phyloP scores from a whole-genome alignment of 2,797 vertebrate species.

The Acropternis orthonyx region DNA sequence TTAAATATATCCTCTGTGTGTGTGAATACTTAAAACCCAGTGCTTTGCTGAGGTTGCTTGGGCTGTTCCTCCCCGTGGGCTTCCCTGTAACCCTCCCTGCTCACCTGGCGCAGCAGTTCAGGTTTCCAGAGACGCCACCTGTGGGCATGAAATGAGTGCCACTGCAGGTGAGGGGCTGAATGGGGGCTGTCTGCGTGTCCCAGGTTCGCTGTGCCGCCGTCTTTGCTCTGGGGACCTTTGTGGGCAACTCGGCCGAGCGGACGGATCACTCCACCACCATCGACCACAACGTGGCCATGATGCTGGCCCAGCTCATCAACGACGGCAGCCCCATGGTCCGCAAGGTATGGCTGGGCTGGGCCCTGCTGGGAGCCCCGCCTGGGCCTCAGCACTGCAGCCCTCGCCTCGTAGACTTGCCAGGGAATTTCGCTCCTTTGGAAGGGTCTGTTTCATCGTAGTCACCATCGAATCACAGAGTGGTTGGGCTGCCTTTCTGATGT shows the following conservation, averaged over 20 bases:
- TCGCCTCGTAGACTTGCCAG: background rate
- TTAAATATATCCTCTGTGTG: background rate
- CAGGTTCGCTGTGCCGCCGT: slow-evolving; percentile 95
- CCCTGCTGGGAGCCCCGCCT: background rate
- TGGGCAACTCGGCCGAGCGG: slow-evolving; percentile 93
- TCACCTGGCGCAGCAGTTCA: background rate
- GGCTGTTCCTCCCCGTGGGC: background rate
- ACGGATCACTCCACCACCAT: slow-evolving; percentile 98
- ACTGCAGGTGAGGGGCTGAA: background rate
- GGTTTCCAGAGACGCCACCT: background rate
- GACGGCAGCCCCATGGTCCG: slow-evolving; percentile 95
- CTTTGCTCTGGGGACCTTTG: slow-evolving; percentile 94
- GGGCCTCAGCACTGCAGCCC: background rate
- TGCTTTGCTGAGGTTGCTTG: background rate
- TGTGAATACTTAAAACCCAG: background rate
- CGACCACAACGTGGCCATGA: slow-evolving; percentile 98
- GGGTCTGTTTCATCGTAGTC: background rate
- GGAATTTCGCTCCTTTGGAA: background rate
- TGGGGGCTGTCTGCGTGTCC: background rate
- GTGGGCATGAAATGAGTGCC: background rate
- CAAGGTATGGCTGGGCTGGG: slow-evolving; percentile 79
- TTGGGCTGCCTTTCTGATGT: background rate
- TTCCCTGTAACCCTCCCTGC: background rate
- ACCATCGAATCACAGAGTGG: background rate
- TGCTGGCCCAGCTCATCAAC: slow-evolving; percentile 96